Evolutionary conservation across 1,140 invertebrate species (phyloP), one percentile per base, ranked within the genome.

Genomic region (Drosophila santomea): DNA sequence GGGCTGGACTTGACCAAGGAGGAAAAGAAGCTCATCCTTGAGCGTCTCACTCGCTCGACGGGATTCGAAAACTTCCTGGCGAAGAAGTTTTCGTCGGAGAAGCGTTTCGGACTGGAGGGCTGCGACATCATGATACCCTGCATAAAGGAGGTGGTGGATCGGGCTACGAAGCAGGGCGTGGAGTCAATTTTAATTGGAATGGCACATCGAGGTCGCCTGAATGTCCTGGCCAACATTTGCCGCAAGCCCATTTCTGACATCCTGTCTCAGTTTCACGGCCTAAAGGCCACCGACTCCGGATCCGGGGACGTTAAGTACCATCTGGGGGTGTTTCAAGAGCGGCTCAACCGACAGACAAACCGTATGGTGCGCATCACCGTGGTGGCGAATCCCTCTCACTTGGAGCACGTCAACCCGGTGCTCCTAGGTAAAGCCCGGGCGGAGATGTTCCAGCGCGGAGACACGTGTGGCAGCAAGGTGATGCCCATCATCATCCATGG

Each of bases 281-380:
- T 98, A 63, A 94, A 96, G 77, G 94, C 96, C 2, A 94, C 94
- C 39, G 97, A 97, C 54, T 77, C 91, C 58, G 97, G 96, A 47
- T 97, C 97, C 5, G 98, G 98, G n/a, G 98, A 99, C 92, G 97
- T 99, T 0, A 99, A 98, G 89, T 99, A 98, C 92, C 98, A 99
- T 93, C 93, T 99, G 78, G 98, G 98, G 7, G 96, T 97, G 38
- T 96, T 95, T 85, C 95, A 96, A 68, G 96, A 98, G 85, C 94
- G 96, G 5, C 91, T 97, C 35, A 98, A 98, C 84, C 93, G 96
- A 0, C 94, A 95, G 28, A 96, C 96, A 4, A 97, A 97, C 76
- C 96, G 96, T 79, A 96, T 96, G 71, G 95, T 98, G 68, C 95
- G 95, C 57, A 93, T 98, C 17, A 95, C 96, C 1, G 95, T 99